Evolutionary conservation across 1,140 invertebrate species (phyloP).

Genomic region (Penaeus japonicus): DNA sequence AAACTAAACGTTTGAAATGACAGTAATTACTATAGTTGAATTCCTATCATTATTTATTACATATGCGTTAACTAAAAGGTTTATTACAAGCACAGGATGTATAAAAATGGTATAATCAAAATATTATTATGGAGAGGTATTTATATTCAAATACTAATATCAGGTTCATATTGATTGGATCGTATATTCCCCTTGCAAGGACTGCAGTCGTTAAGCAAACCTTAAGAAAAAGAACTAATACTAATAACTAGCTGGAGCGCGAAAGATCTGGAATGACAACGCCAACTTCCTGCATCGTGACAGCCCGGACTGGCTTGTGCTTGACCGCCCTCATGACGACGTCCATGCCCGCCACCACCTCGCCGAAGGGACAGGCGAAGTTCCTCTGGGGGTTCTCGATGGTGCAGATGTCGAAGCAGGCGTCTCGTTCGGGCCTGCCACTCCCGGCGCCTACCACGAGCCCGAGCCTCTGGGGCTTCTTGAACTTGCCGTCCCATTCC

Average conservation of each 20-base stretch:
- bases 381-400: slow-evolving; percentile 10
- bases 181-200: too few relatives aligned
- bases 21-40: too few relatives aligned
- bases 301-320: slow-evolving; percentile 21
- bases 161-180: too few relatives aligned
- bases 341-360: slow-evolving; percentile 33
- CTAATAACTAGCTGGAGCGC: neutral
- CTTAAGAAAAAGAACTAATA: neutral
- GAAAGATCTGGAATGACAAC: slow-evolving; percentile 24
- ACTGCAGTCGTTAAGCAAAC: too few relatives aligned
- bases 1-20: too few relatives aligned
- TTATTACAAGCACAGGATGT: too few relatives aligned
- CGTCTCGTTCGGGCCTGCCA: slow-evolving; percentile 19
- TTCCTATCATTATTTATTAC: too few relatives aligned
- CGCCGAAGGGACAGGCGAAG: slow-evolving; percentile 48
- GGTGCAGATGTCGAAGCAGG: slow-evolving; percentile 47
- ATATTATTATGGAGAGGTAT: too few relatives aligned
- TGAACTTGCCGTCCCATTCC: slow-evolving; percentile 43
- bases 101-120: too few relatives aligned
- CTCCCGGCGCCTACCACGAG: slow-evolving; percentile 41
- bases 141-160: too few relatives aligned
- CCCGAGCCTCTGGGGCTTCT: neutral
- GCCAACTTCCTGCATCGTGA: slow-evolving; percentile 35
- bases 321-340: neutral
- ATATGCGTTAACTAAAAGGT: too few relatives aligned